A percentile compares a stretch with the other conserved stretches of the same genome.
Conservation (phyloP, 2,888 invertebrate species). For the Dolomedes plantarius region DNA sequence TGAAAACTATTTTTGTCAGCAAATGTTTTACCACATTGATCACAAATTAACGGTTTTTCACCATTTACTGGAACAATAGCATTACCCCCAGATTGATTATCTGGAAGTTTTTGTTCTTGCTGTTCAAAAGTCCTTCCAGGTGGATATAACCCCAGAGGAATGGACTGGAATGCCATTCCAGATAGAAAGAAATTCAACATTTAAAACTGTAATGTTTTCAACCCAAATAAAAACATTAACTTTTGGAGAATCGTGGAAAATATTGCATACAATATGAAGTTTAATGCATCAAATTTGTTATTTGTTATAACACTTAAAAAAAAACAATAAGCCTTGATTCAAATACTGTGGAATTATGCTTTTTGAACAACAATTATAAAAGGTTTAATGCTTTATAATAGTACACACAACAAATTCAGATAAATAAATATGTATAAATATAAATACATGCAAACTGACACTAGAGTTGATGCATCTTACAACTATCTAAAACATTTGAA, state of each 20-base stretch:
- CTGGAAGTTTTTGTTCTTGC: slow-evolving; percentile 58
- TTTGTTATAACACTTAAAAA: no score
- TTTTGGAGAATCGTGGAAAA: no score
- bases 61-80: slow-evolving; percentile 32
- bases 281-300: neutral
- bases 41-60: slow-evolving; percentile 46
- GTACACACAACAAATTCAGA: no score
- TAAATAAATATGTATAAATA: no score
- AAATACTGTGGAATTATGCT: no score
- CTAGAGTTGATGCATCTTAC: no score
- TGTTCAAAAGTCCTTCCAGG: slow-evolving; percentile 63
- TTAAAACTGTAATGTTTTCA: slow-evolving; percentile 38
- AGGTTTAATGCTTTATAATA: no score
- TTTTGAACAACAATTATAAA: no score
- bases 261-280: no score
- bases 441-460: no score
- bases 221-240: neutral
- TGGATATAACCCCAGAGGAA: slow-evolving; percentile 66
- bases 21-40: slow-evolving; percentile 63
- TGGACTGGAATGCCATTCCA: slow-evolving; percentile 68
- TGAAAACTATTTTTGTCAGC: slow-evolving; percentile 64
- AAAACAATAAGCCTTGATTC: no score
- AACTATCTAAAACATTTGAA: no score
- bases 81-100: neutral
- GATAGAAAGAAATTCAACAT: slow-evolving; percentile 68